Evolutionary conservation across 2,113 vertebrate genomes (phyloP).

Genomic region (Psittacus erithacus): DNA sequence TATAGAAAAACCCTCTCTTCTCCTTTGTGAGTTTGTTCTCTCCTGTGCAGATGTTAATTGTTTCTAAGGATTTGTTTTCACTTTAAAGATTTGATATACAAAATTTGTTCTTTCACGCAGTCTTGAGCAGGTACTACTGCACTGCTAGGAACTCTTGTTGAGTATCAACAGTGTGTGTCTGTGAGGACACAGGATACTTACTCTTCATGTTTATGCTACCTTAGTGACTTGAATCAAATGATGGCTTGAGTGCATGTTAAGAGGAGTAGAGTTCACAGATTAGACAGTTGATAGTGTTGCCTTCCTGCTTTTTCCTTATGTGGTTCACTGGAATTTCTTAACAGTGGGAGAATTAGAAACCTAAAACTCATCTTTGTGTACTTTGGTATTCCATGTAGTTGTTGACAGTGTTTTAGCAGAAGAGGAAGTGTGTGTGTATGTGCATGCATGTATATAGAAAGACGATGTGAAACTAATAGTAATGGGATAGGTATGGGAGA

Average conservation of each 20-base stretch:
- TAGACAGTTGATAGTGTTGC: neutral
- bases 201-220: neutral
- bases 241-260: neutral
- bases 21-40: neutral
- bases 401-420: neutral
- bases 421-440: neutral
- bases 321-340: neutral
- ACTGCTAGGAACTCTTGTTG: neutral
- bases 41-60: neutral
- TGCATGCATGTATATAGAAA: neutral
- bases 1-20: neutral
- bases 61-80: neutral
- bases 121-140: neutral
- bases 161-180: neutral
- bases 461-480: neutral
- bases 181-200: neutral
- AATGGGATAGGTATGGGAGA: neutral
- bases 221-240: neutral
- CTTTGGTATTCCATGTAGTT: neutral
- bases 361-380: neutral
- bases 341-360: neutral
- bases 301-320: neutral
- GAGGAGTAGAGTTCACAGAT: neutral
- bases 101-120: neutral
- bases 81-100: neutral